These are phyloP conservation scores for Rostratula benghalensis DNA, from an alignment of 2,113 vertebrate species.

Conservation along the genomic window DNA sequence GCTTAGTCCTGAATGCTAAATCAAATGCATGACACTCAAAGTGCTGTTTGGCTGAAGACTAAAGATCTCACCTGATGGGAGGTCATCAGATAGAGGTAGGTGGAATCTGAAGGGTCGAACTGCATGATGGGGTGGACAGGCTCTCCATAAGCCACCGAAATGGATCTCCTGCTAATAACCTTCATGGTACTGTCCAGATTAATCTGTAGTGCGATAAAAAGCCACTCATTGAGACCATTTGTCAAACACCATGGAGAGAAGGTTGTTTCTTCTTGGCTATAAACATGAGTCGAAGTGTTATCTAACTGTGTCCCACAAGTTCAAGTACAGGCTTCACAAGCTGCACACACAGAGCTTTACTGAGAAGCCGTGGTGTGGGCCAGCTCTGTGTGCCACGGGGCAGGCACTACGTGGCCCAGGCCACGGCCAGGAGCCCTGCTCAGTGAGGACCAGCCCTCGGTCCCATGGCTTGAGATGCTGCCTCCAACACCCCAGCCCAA, in stretches of 20 bases:
- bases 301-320: neutral
- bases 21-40: neutral
- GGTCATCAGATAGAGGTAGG: constrained; percentile 95
- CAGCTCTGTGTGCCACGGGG: neutral
- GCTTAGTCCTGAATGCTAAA: neutral
- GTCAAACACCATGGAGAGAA: neutral
- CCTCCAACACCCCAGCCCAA: neutral
- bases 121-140: constrained; percentile 94
- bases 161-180: constrained; percentile 80
- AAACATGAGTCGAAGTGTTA: neutral
- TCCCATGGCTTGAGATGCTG: neutral
- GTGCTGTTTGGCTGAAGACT: neutral
- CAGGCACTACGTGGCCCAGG: neutral
- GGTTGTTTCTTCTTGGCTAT: neutral
- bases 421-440: neutral
- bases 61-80: constrained; percentile 87
- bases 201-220: constrained; percentile 76
- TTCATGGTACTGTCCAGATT: constrained; percentile 83
- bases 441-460: neutral
- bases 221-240: neutral
- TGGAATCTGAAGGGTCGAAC: constrained; percentile 89
- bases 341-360: neutral
- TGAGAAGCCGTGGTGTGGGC: neutral
- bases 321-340: neutral
- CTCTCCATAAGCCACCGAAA: constrained; percentile 85